Base-by-base conservation (phyloP, 1,140 invertebrate species). In the Drosophila fuyamai region DNA sequence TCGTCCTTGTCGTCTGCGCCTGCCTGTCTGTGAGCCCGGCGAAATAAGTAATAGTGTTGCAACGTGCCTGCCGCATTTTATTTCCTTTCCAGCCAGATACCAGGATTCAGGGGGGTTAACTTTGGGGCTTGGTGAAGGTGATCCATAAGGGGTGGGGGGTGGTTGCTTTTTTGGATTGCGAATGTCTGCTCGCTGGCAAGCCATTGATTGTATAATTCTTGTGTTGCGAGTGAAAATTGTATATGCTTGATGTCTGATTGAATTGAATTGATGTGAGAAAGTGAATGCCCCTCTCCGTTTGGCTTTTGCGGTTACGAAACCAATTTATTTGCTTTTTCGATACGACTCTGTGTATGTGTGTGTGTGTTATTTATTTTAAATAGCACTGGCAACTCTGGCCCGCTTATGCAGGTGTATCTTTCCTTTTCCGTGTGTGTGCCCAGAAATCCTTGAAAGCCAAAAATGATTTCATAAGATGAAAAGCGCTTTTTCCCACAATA, bases 241-340 rank as follows among this genome's bases (percentile, higher is more conserved):
- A 76, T 89, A 88, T 88, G 84, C 84, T 89, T 89, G 84, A 89
- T 89, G 84, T 75, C 85, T 89, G 84, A 89, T 89, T 89, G 84
- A 89, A 89, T 89, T 80, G 84, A 84, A 89, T 89, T 81, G 84
- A 84, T 89, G 84, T 75, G 80, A 77, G 83, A 71, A 75, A 76
- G 73, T 79, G 83, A 58, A 61, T 75, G 65, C 50, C 57, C 54
- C 44, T 35, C 66, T 43, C 59, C 53, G 76, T 76, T 91, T 83
- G 84, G 79, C 80, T 86, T 80, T 81, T 91, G 90, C 81, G 90
- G 90, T 91, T 91, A 77, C 90, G 90, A 91, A 91, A 91, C 89
- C 90, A 91, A 91, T 91, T 91, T 91, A 91, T 91, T 91, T 91
- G 77, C 71, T 66, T 67, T 77, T 72, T 56, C 32, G 16, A 47